phyloP scores from a whole-genome alignment of 2,888 invertebrate genomes.

The Lamproptera curius region DNA sequence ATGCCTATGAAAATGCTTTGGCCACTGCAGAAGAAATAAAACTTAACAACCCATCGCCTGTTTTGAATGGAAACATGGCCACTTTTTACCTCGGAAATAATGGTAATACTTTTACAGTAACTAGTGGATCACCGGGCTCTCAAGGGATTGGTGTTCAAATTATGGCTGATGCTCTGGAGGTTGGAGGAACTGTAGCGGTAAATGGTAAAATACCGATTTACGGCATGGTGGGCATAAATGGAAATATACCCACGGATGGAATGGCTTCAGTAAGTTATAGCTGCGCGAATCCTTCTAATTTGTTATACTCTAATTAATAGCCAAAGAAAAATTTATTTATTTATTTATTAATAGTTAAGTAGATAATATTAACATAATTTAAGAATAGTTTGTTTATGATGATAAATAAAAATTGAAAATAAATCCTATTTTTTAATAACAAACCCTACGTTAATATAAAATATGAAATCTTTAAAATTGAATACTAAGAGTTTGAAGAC shows the following conservation, averaged over 20 bases:
- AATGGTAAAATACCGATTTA: constrained; percentile 51
- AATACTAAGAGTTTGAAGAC: too few relatives aligned
- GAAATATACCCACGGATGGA: constrained; percentile 47
- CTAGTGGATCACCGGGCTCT: constrained; percentile 32
- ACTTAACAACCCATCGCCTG: constrained; percentile 22
- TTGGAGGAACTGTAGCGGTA: constrained; percentile 47
- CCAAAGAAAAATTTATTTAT: constrained; percentile 2
- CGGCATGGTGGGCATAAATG: constrained; percentile 46
- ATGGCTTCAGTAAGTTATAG: constrained; percentile 42
- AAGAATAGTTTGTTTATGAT: too few relatives aligned
- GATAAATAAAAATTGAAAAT: too few relatives aligned
- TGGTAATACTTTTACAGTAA: constrained; percentile 31
- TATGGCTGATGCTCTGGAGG: constrained; percentile 46
- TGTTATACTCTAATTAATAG: constrained; percentile 1
- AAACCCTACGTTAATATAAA: too few relatives aligned
- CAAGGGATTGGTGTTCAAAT: constrained; percentile 43
- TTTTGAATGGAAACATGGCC: constrained; percentile 30
- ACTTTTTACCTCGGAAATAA: constrained; percentile 33
- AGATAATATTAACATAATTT: too few relatives aligned
- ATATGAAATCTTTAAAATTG: too few relatives aligned
- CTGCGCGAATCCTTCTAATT: constrained; percentile 26
- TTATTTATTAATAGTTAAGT: constrained; percentile 18
- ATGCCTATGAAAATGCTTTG: constrained; percentile 22
- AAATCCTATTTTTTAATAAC: too few relatives aligned
- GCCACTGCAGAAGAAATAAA: constrained; percentile 18